Conservation (phyloP, 2,888 invertebrate genomes). For the Drosophila mercatorum region DNA sequence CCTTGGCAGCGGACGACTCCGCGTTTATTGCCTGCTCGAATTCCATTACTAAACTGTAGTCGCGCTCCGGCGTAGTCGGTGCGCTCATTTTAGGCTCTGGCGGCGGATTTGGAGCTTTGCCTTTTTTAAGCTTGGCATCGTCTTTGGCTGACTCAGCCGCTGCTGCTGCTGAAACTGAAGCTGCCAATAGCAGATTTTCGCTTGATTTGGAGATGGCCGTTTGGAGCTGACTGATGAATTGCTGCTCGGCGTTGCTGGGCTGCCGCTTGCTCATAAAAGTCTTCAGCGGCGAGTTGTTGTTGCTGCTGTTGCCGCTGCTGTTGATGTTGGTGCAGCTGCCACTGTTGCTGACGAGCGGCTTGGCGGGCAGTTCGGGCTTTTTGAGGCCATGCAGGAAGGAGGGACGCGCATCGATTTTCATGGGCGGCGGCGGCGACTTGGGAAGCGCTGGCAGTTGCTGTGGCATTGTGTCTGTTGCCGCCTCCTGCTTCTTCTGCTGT, state of each 20-base stretch:
- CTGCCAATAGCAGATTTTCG: slow-evolving; percentile 72
- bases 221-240: slow-evolving; percentile 86
- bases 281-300: slow-evolving; percentile 85
- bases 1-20: slow-evolving; percentile 31
- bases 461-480: slow-evolving; percentile 9
- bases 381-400: slow-evolving; percentile 90
- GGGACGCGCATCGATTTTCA: slow-evolving; percentile 85
- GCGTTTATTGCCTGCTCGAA: slow-evolving; percentile 63
- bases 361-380: slow-evolving; percentile 90
- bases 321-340: slow-evolving; percentile 21
- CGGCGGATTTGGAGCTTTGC: slow-evolving; percentile 91
- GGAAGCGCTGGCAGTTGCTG: slow-evolving; percentile 88
- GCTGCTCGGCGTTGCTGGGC: slow-evolving; percentile 84
- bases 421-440: slow-evolving; percentile 84
- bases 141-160: slow-evolving; percentile 71
- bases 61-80: slow-evolving; percentile 83
- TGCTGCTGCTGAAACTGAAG: slow-evolving; percentile 38
- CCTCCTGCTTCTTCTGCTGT: slow-evolving; percentile 85
- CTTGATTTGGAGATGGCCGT: slow-evolving; percentile 84
- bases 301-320: slow-evolving; percentile 15
- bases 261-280: slow-evolving; percentile 86
- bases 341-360: slow-evolving; percentile 86
- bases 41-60: slow-evolving; percentile 80
- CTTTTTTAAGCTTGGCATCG: slow-evolving; percentile 86
- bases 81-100: slow-evolving; percentile 77